These are phyloP conservation scores for Microctenopoma steveboyesi DNA, from an alignment of 2,797 vertebrate genomes.

Conservation along the genomic window DNA sequence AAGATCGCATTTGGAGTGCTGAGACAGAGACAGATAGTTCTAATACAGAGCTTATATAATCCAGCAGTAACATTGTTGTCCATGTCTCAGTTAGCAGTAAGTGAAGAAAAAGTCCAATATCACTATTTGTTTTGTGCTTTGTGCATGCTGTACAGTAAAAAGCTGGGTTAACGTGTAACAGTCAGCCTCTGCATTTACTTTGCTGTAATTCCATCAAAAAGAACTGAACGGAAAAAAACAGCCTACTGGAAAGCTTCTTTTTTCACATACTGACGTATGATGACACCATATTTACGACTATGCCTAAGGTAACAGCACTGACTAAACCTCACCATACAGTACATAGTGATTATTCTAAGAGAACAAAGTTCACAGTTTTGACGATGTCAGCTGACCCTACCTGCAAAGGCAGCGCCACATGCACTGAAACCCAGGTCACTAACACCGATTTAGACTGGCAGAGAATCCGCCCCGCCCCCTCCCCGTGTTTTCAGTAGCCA, in stretches of 20 bases:
- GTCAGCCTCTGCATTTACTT: conserved; percentile 63
- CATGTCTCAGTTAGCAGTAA: not conserved
- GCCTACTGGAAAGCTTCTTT: conserved; percentile 49
- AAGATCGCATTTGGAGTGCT: conserved; percentile 29
- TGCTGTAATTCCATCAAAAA: conserved; percentile 56
- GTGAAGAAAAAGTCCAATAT: conserved; percentile 21
- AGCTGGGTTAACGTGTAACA: conserved; percentile 46
- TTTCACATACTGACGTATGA: conserved; percentile 66
- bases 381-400: conserved; percentile 53
- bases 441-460: conserved; percentile 66
- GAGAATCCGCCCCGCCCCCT: conserved; percentile 32
- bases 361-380: conserved; percentile 78
- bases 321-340: conserved; percentile 55
- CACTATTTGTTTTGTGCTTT: conserved; percentile 42
- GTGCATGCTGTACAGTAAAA: conserved; percentile 40
- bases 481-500: conserved; percentile 35
- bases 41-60: conserved; percentile 17
- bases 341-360: conserved; percentile 54
- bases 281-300: conserved; percentile 50
- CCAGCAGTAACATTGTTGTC: conserved; percentile 13
- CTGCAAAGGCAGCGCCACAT: conserved; percentile 49
- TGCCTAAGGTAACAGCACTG: conserved; percentile 39
- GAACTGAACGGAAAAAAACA: conserved; percentile 51
- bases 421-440: conserved; percentile 67
- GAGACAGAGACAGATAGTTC: conserved; percentile 13